Base-by-base conservation (phyloP, 2,113 vertebrate species). In the Myiopsitta monachus region DNA sequence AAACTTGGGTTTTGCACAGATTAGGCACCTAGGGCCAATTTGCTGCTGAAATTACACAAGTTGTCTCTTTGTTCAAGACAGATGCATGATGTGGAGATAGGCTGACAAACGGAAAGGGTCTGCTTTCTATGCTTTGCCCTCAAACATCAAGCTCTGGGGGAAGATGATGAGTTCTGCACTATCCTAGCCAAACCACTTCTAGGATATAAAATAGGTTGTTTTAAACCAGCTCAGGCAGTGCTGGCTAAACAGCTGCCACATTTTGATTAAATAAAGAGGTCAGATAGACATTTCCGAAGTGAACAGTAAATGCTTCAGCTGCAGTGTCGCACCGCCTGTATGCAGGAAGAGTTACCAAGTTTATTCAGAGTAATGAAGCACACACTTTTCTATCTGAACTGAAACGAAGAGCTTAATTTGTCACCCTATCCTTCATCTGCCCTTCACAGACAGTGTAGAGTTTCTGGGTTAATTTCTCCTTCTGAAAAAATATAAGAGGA, bases 41-140 rank as follows among this genome's bases (percentile, higher is more conserved):
- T 88, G 31, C 54, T 77, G 26, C 72, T 61, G 39, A 68, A 79
- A 24, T 33, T 36, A 73, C 23, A 90, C 49, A 62, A 77, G 66
- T 2, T 17, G 15, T 27, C 38, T 86, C 41, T 63, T 33, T 30
- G 73, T 70, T 80, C 72, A 70, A 88, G 79, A 44, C 6, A 66
- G 49, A 69, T 59, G 28, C 1, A 1, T 62, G 31, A 69, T 0
- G 1, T n/a, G 54, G 41, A 83, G 72, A 38, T 1, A 6, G 54
- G 85, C 36, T 92, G 55, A 66, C 52, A 88, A 73, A 43, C 36
- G 10, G 30, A 51, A 83, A 52, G 9, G 4, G 36, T 80, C 72
- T 90, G 22, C 67, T 85, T 21, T 84, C 70, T n/a, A 30, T 16
- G 21, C 24, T 79, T n/a, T 10, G 41, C 54, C 54, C 44, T 41